Percentiles rank a stretch among this genome's conserved stretches.
Evolutionary conservation across 2,888 invertebrate species (phyloP).

Genomic region (Acanthopleura granulata): DNA sequence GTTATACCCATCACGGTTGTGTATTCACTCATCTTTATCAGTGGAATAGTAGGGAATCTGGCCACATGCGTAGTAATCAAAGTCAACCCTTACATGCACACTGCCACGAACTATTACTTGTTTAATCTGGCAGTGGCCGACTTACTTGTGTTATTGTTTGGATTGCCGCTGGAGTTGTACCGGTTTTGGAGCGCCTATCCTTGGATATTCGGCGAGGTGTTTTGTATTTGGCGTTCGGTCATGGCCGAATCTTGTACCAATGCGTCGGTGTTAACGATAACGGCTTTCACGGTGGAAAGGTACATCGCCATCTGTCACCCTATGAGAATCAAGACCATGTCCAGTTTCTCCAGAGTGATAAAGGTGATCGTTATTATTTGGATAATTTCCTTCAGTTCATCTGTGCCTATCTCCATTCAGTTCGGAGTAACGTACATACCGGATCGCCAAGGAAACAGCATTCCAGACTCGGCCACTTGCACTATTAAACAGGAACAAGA

Average conservation of each 20-base stretch:
- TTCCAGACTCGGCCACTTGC: conserved; percentile 75
- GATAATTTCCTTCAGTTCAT: conserved; percentile 79
- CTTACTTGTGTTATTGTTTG: conserved; percentile 82
- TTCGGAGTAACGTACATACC: conserved; percentile 76
- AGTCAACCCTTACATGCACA: conserved; percentile 54
- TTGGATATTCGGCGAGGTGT: conserved; percentile 79
- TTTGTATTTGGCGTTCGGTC: conserved; percentile 83
- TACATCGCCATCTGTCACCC: conserved; percentile 91
- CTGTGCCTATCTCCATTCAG: conserved; percentile 79
- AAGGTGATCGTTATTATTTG: conserved; percentile 85
- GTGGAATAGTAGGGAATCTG: conserved; percentile 59
- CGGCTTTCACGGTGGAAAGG: conserved; percentile 88
- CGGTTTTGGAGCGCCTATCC: conserved; percentile 66
- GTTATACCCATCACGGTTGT: conserved; percentile 53
- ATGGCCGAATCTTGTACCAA: conserved; percentile 83
- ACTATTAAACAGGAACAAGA: conserved; percentile 67
- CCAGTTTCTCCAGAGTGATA: conserved; percentile 85
- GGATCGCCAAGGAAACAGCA: conserved; percentile 55
- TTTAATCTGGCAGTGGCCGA: conserved; percentile 90
- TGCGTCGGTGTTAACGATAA: conserved; percentile 81
- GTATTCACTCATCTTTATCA: conserved; percentile 55
- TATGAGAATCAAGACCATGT: conserved; percentile 84
- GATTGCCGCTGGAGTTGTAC: conserved; percentile 85
- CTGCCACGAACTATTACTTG: conserved; percentile 81
- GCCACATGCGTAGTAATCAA: conserved; percentile 58